phyloP scores from a whole-genome alignment of 2,113 vertebrate species.

The Paradoxurus hermaphroditus region DNA sequence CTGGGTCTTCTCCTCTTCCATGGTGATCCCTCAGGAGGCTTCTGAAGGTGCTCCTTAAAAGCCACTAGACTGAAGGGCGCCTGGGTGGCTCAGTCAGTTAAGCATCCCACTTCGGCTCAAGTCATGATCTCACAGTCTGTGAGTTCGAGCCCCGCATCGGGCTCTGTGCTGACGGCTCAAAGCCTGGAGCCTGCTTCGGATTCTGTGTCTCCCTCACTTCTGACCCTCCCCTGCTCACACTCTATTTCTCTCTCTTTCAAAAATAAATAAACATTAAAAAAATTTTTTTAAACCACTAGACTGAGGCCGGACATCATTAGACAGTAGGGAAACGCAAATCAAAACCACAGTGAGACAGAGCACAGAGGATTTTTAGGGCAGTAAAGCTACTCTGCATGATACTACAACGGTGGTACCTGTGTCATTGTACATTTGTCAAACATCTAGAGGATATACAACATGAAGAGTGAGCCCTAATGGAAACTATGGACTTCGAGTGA shows the following conservation, averaged over 20 bases:
- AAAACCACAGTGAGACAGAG: neutral
- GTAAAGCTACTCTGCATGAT: neutral
- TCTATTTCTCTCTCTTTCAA: no score
- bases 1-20: neutral
- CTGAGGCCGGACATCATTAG: neutral
- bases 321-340: constrained; percentile 39
- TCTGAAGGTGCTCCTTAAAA: neutral
- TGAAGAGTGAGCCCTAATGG: neutral
- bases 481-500: neutral
- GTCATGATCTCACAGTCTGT: no score
- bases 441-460: neutral
- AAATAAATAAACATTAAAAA: no score
- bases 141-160: no score
- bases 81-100: no score
- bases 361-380: neutral
- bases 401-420: neutral
- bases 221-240: no score
- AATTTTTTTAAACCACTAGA: neutral
- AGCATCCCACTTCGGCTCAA: no score
- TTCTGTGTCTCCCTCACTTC: no score
- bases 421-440: neutral
- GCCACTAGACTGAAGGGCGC: neutral
- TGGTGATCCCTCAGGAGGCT: neutral
- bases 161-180: no score
- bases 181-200: no score